Evolutionary conservation across 2,113 vertebrate species (phyloP).

Genomic region (Ptyas mucosa): DNA sequence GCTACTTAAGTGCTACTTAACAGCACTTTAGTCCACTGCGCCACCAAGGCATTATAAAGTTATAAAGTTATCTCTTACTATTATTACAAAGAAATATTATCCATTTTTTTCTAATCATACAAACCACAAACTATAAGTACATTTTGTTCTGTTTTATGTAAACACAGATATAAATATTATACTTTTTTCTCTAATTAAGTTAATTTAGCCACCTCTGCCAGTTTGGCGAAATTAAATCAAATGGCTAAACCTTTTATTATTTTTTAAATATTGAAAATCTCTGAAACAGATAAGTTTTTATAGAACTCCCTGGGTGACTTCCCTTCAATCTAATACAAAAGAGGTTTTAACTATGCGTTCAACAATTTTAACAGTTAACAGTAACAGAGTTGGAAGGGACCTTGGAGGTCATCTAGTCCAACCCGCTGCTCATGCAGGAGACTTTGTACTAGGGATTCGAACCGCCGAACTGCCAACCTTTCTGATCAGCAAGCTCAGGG

Average conservation of each 20-base stretch:
- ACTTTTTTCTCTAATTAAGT: background rate
- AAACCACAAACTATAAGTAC: background rate
- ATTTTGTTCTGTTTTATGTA: background rate
- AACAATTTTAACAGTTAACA: background rate
- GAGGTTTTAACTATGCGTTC: background rate
- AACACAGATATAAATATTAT: background rate
- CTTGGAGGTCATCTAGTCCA: too few species aligned
- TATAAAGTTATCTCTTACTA: background rate
- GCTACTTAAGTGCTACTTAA: too few species aligned
- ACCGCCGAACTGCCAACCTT: too few species aligned
- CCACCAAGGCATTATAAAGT: too few species aligned
- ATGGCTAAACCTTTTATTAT: background rate
- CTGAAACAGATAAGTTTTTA: background rate
- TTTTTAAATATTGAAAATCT: background rate
- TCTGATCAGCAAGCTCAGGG: too few species aligned
- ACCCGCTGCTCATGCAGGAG: too few species aligned
- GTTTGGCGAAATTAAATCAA: background rate
- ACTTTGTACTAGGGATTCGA: too few species aligned
- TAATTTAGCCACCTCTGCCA: background rate
- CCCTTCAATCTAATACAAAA: background rate
- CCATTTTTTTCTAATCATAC: background rate
- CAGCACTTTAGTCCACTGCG: too few species aligned
- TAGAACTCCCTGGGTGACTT: background rate
- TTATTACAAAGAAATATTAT: background rate
- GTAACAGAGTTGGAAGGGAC: too few species aligned